A percentile compares a stretch with the other conserved stretches of the same genome.
phyloP scores from a whole-genome alignment of 1,140 invertebrate genomes.

The Bombus polaris region DNA sequence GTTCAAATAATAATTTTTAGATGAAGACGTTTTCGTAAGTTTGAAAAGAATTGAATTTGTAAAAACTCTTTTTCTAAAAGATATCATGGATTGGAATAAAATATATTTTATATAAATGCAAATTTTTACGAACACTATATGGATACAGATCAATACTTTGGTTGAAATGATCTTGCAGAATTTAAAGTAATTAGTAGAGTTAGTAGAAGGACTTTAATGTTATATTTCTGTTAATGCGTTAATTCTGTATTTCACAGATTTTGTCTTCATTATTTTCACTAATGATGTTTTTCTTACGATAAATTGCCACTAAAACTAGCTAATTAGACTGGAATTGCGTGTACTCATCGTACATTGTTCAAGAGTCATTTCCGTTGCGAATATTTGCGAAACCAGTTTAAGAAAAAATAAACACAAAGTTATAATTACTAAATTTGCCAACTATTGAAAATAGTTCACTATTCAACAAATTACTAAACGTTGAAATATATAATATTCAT shows the following conservation, averaged over 20 bases:
- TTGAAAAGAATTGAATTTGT: too few species aligned
- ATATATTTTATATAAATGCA: too few species aligned
- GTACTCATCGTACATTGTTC: constrained; percentile 2
- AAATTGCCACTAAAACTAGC: constrained; percentile 14
- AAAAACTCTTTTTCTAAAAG: too few species aligned
- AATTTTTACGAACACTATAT: too few species aligned
- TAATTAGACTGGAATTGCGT: constrained; percentile 14
- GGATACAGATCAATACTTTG: too few species aligned
- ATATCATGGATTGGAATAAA: too few species aligned
- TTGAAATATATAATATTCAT: not conserved
- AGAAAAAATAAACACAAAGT: not conserved
- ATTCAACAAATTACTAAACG: not conserved
- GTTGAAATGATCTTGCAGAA: not conserved
- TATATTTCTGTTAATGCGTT: not conserved
- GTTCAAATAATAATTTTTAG: too few species aligned
- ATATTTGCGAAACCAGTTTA: not conserved
- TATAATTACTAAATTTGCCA: not conserved
- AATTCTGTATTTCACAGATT: not conserved
- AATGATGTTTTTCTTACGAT: not conserved
- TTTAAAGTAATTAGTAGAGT: not conserved
- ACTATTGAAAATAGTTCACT: not conserved
- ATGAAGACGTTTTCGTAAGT: too few species aligned
- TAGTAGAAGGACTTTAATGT: not conserved
- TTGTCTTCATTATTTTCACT: not conserved
- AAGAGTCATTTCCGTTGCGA: not conserved